A percentile compares a stretch with the other conserved stretches of the same genome.
Conservation (phyloP, 2,797 vertebrate species). For the Lepilemur septentrionalis region DNA sequence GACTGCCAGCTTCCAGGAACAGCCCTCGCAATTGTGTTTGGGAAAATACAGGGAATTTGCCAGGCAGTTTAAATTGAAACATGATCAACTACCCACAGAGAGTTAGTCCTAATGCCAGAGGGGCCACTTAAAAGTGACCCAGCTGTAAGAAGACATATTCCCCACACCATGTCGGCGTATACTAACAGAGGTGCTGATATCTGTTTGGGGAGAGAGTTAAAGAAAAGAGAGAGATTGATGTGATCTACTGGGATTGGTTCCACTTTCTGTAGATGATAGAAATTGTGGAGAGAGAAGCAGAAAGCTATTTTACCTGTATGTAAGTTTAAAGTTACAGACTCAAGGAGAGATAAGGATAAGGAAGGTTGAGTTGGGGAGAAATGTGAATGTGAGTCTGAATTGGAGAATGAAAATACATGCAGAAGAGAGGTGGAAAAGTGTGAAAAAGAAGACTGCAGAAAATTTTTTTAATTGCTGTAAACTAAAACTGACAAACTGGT, state of each 20-base stretch:
- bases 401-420: background rate
- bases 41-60: background rate
- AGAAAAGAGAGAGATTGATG: background rate
- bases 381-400: background rate
- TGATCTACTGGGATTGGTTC: background rate
- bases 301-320: background rate
- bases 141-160: background rate
- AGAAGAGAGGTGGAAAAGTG: background rate
- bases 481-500: background rate
- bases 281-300: background rate
- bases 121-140: background rate
- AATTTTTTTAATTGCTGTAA: background rate
- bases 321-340: background rate
- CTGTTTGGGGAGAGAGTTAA: background rate
- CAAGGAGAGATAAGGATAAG: background rate
- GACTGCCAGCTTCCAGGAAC: background rate
- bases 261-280: background rate
- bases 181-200: background rate
- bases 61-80: background rate
- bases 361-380: background rate
- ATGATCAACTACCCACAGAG: background rate
- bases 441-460: background rate
- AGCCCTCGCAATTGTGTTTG: background rate
- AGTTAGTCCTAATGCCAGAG: background rate
- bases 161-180: background rate